Conservation (phyloP, 1,140 invertebrate genomes). For the Planococcus citri region DNA sequence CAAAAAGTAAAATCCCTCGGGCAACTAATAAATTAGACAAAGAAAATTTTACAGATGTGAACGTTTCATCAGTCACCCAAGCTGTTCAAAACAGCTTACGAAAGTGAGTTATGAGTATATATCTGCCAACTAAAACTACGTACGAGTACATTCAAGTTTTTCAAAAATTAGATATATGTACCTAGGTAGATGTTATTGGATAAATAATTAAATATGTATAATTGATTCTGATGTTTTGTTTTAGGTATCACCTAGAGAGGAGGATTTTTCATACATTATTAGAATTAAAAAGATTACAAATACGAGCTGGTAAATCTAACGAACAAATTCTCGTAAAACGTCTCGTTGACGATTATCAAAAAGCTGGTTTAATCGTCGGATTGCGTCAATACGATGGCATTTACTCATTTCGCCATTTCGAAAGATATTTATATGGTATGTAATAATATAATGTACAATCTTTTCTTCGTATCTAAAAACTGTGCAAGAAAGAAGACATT, state of each 20-base stretch:
- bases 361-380: constrained; percentile 56
- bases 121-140: not conserved
- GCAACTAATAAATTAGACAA: constrained; percentile 14
- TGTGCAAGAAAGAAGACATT: no score
- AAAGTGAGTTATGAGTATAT: constrained; percentile 32
- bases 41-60: constrained; percentile 26
- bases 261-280: constrained; percentile 89
- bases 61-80: constrained; percentile 36
- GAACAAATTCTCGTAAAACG: constrained; percentile 81
- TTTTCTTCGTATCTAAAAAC: no score
- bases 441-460: no score
- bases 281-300: constrained; percentile 83
- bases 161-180: no score
- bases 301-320: constrained; percentile 74
- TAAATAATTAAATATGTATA: no score
- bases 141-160: not conserved
- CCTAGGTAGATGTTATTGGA: no score
- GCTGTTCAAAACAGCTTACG: constrained; percentile 38
- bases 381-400: constrained; percentile 55
- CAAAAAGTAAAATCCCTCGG: constrained; percentile 22
- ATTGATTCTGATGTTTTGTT: no score
- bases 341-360: constrained; percentile 62
- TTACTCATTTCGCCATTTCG: constrained; percentile 72
- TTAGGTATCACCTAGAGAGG: constrained; percentile 74
- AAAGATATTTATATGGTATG: constrained; percentile 75